A percentile compares a stretch with the other conserved stretches of the same genome.
phyloP scores from a whole-genome alignment of 1,140 invertebrate species.

The Caenorhabditis tropicalis region DNA sequence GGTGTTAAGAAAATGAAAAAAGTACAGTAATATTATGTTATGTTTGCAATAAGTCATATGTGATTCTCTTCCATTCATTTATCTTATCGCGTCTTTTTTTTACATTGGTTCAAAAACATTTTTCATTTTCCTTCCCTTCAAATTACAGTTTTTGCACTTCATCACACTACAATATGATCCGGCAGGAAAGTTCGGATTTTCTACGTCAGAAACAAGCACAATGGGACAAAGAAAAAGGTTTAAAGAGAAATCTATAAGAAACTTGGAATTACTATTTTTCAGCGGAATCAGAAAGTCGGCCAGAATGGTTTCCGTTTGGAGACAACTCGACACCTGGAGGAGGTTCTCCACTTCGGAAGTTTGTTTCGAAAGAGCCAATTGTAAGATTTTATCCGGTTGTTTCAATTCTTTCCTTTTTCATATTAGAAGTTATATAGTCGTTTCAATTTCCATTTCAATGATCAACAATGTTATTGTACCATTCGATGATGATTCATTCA shows the following conservation, averaged over 20 bases:
- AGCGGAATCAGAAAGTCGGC: background rate
- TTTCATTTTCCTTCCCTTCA: background rate
- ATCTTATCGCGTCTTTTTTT: background rate
- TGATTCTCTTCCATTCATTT: background rate
- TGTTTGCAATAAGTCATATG: too few species aligned
- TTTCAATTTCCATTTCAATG: conserved; percentile 5
- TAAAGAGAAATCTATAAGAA: background rate
- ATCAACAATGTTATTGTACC: background rate
- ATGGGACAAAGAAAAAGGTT: conserved; percentile 19
- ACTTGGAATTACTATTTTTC: background rate
- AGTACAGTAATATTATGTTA: too few species aligned
- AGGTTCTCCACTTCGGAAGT: conserved; percentile 6
- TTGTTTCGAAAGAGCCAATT: conserved; percentile 10
- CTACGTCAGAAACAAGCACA: background rate
- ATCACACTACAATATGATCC: background rate
- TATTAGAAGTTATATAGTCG: background rate
- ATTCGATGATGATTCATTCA: conserved; percentile 1
- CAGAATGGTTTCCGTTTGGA: conserved; percentile 22
- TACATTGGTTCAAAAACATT: background rate
- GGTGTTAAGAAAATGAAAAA: too few species aligned
- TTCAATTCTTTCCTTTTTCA: background rate
- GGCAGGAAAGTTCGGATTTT: background rate
- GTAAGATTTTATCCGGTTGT: background rate
- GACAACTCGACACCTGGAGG: conserved; percentile 9
- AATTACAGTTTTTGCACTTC: background rate